Evolutionary conservation across 2,888 invertebrate species (phyloP).

Genomic region (Argyresthia goedartella): DNA sequence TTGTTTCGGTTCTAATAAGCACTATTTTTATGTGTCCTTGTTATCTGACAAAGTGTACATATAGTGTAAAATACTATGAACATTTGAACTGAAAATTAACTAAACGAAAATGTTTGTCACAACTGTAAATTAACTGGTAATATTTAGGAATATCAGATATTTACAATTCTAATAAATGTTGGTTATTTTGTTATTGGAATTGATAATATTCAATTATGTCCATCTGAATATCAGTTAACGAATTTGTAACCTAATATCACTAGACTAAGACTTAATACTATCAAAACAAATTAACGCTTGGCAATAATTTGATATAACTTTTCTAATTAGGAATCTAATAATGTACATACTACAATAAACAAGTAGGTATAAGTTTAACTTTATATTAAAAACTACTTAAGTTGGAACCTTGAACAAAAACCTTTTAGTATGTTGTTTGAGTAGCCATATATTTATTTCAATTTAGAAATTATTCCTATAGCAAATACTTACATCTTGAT

Average conservation of each 20-base stretch:
- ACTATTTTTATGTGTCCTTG: neutral
- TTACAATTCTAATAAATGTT: slow-evolving; percentile 41
- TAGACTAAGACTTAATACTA: slow-evolving; percentile 46
- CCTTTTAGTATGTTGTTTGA: neutral
- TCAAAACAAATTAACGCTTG: slow-evolving; percentile 54
- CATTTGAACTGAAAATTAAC: neutral
- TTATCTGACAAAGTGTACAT: neutral
- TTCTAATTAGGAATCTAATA: neutral
- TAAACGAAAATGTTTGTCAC: neutral
- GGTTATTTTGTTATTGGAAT: slow-evolving; percentile 53
- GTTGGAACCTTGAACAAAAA: neutral
- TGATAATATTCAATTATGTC: slow-evolving; percentile 56
- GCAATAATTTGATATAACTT: slow-evolving; percentile 53
- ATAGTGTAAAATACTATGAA: neutral
- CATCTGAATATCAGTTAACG: slow-evolving; percentile 63
- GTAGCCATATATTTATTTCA: neutral
- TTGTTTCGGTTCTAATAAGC: slow-evolving; percentile 14
- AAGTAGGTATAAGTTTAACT: neutral
- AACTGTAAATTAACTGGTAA: slow-evolving; percentile 1
- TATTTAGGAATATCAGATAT: neutral
- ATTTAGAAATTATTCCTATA: slow-evolving; percentile 13
- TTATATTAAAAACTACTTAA: neutral
- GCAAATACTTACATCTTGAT: slow-evolving; percentile 24
- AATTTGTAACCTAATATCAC: slow-evolving; percentile 65
- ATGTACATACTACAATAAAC: neutral